Base-by-base conservation (phyloP, 64 coral and sea anemone genomes). In the Actinia tenebrosa region DNA sequence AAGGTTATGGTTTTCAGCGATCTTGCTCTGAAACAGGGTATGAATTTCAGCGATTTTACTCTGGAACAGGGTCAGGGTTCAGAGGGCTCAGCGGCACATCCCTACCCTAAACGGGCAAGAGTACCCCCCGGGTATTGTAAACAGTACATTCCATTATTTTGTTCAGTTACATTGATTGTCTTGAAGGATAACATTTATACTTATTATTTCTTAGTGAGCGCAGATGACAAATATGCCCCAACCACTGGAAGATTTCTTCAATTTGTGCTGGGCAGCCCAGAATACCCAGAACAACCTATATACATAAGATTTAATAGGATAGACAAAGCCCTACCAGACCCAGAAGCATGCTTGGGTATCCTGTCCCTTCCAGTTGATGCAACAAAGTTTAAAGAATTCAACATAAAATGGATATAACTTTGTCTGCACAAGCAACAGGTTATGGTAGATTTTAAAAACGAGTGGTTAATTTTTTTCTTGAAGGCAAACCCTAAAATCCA, bases 391-490 rank as follows among this genome's bases (percentile, higher is more conserved):
- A 17, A 62, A 18, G 22, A 92, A 10, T 92, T 92, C 23, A 92
- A 87, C 50, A 14, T 71, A 56, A 87, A 72, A 82, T 87, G 17
- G 60, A 87, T 83, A 37, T 87, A 20, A 87, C 90, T 82, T 86
- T 92, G 27, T 79, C 58, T 83, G 45, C 26, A 3, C 90, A 92
- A 71, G 84, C 86, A 62, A 45, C 27, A 77, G 90, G 90, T 3
- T 92, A 92, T 92, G 90, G 85, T 30, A 82, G 90, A 66, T 92
- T 92, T 69, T 92, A 54, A 92, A 37, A 37, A 37, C 30, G 30
- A 37, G 30, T 37, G 1, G 30, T 37, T 37, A 37, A 37, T 1
- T 37, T 37, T 37, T 37, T 37, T 37, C 30, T 37, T 37, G 30
- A 37, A 37, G 30, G 30, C 30, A 37, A 37, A 37, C 30, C 30